Conservation (phyloP, 1,140 invertebrate species). For the Octopus bimaculoides region DNA sequence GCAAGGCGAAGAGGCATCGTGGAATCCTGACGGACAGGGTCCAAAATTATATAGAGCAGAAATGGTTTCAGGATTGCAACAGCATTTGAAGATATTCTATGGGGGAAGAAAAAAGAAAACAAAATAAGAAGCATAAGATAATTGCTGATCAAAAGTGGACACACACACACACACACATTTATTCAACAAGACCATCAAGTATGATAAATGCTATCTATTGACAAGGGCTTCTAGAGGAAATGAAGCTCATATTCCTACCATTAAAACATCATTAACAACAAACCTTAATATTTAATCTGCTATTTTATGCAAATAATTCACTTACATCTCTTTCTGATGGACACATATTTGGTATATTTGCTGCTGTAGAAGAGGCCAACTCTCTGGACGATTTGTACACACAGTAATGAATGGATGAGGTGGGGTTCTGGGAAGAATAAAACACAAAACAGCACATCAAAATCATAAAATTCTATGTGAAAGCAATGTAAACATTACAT, state of each 20-base stretch:
- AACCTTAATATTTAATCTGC: too few relatives aligned
- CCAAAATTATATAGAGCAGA: constrained; percentile 33
- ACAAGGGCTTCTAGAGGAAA: too few relatives aligned
- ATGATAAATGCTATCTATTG: too few relatives aligned
- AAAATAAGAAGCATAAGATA: not conserved
- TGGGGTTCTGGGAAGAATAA: constrained; percentile 18
- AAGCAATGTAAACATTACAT: too few relatives aligned
- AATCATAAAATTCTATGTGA: not conserved
- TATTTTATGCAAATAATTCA: too few relatives aligned
- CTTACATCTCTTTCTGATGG: constrained; percentile 15
- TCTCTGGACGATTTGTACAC: constrained; percentile 20
- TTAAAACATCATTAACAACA: too few relatives aligned
- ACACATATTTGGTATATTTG: constrained; percentile 13
- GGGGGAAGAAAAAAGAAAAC: constrained; percentile 13
- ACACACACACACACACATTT: too few relatives aligned
- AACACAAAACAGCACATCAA: not conserved
- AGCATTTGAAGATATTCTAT: constrained; percentile 21
- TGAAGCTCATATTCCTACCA: too few relatives aligned
- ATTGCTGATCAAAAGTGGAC: too few relatives aligned
- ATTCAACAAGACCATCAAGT: too few relatives aligned
- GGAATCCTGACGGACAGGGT: constrained; percentile 28
- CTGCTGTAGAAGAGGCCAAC: constrained; percentile 23
- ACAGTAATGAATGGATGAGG: constrained; percentile 27
- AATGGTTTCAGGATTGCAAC: constrained; percentile 30
- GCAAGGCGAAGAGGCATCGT: constrained; percentile 17